Base-by-base conservation (phyloP, 2,113 vertebrate species). In the Ranitomeya imitator region DNA sequence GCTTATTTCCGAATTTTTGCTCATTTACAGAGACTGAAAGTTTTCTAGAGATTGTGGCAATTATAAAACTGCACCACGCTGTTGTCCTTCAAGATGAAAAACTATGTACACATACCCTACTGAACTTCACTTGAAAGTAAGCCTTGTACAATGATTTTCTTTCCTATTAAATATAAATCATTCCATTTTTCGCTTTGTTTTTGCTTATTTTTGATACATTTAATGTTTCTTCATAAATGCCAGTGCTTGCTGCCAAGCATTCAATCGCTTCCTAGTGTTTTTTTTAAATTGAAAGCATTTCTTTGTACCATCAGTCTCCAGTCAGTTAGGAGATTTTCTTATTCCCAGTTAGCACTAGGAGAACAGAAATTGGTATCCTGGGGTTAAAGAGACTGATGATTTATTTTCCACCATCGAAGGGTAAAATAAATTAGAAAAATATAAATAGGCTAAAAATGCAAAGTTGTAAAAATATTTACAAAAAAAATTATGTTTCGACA, bases 81-180 rank as follows among this genome's bases (percentile, higher is more conserved):
- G 77, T 79, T 80, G 85, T 80, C 86, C 86, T 81, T 87, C 86
- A 87, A 87, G n/a, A 45, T 87, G 77, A 87, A 87, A 87, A 57
- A 81, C 78, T 31, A 55, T 69, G 77, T 80, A 61, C 60, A 63
- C 45, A 59, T 80, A 67, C 21, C 77, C 86, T 80, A 57, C 61
- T 71, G 77, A 87, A 67, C 86, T 79, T 71, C 52, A 80, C 77
- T 80, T 80, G 51, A 87, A 87, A 87, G 74, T 71, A 57, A 59
- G 77, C 45, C 16, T 59, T 54, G 77, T 80, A 80, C 23, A 80
- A 80, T 80, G 78, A 26, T 87, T 81, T 79, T 69, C 59, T 18
- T 80, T 87, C 61, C 78, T 81, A 73, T 88, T 59, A 26, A 71
- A 82, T 31, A 88, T 88, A 88, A 88, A 82, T 74, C 65, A 74